Percentiles rank a stretch among this genome's conserved stretches.
phyloP scores from a whole-genome alignment of 2,797 vertebrate species.

The Vipera latastei region DNA sequence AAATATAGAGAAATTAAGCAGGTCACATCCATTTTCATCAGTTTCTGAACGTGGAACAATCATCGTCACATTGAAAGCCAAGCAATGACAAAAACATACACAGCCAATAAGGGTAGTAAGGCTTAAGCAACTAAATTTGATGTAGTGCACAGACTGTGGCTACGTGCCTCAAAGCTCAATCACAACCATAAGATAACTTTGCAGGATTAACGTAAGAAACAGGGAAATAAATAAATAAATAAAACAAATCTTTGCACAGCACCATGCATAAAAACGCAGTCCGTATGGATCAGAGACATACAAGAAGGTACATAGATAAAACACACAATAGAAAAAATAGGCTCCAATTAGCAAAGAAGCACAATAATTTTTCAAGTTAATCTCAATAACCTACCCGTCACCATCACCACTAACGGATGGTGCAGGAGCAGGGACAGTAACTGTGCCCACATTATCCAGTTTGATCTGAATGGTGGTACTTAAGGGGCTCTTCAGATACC shows the following conservation, averaged over 20 bases:
- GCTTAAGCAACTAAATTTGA: slow-evolving; percentile 81
- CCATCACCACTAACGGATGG: slow-evolving; percentile 99
- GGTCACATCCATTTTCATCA: slow-evolving; percentile 65
- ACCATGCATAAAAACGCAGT: slow-evolving; percentile 81
- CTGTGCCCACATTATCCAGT: slow-evolving; percentile 99
- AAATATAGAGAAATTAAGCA: slow-evolving; percentile 71
- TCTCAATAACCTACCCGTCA: slow-evolving; percentile 99
- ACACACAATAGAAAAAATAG: slow-evolving; percentile 82
- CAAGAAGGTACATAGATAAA: slow-evolving; percentile 78
- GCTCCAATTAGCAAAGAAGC: slow-evolving; percentile 91
- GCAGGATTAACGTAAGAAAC: slow-evolving; percentile 76
- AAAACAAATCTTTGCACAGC: slow-evolving; percentile 75
- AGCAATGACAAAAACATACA: slow-evolving; percentile 79
- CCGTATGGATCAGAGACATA: slow-evolving; percentile 77
- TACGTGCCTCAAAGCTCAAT: slow-evolving; percentile 80
- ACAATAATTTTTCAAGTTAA: slow-evolving; percentile 89
- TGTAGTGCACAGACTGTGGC: slow-evolving; percentile 81
- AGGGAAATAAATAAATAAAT: slow-evolving; percentile 39
- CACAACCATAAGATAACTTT: slow-evolving; percentile 78
- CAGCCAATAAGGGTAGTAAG: slow-evolving; percentile 76
- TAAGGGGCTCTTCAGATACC: slow-evolving; percentile 99
- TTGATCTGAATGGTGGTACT: slow-evolving; percentile 99
- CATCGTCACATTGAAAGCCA: slow-evolving; percentile 79
- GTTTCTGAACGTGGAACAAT: slow-evolving; percentile 70
- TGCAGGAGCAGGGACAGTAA: slow-evolving; percentile 99